phyloP scores from a whole-genome alignment of 2,113 vertebrate genomes.

The Phaethon lepturus region DNA sequence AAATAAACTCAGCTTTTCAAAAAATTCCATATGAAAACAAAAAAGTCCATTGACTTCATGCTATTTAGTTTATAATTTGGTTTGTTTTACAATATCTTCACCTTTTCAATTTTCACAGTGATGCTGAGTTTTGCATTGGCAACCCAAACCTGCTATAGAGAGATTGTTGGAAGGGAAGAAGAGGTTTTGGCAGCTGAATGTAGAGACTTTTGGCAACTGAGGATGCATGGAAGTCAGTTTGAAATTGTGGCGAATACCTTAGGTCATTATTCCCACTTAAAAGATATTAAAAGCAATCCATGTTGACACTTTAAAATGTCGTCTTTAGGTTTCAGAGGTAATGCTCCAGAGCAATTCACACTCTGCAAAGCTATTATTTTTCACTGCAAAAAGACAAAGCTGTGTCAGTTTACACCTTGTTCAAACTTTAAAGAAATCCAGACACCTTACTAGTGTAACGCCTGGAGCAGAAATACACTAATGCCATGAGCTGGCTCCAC shows the following conservation, averaged over 20 bases:
- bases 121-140: conserved; percentile 36
- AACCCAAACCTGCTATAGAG: conserved; percentile 19
- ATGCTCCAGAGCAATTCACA: background rate
- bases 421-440: background rate
- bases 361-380: background rate
- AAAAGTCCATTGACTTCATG: conserved; percentile 20
- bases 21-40: conserved; percentile 42
- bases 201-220: conserved; percentile 29
- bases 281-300: conserved; percentile 13
- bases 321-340: conserved; percentile 36
- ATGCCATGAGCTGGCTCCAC: background rate
- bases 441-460: background rate
- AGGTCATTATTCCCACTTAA: conserved; percentile 11
- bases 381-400: background rate
- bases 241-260: conserved; percentile 32
- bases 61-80: background rate
- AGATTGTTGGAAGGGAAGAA: conserved; percentile 39
- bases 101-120: conserved; percentile 36
- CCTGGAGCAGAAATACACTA: background rate
- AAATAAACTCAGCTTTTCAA: conserved; percentile 45
- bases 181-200: conserved; percentile 26
- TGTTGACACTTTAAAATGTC: background rate
- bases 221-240: background rate
- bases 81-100: conserved; percentile 37
- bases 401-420: background rate